Base-by-base conservation (phyloP, 2,888 invertebrate species). In the Pyralis farinalis region DNA sequence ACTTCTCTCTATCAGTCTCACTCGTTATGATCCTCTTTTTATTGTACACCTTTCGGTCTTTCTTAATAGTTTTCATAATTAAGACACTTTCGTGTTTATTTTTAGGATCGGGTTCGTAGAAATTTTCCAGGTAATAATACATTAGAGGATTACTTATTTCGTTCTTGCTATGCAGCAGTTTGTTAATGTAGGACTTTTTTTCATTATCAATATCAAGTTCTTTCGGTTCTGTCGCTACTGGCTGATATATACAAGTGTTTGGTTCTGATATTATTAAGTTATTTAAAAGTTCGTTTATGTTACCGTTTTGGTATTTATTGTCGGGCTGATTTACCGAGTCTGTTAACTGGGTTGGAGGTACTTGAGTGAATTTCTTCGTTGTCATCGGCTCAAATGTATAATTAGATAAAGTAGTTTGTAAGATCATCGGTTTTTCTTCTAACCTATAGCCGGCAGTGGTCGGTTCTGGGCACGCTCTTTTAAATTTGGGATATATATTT, bases 1-100 rank as follows among this genome's bases (percentile, higher is more conserved):
- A 63, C 7, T 47, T 45, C 0, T 34, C 20, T 20, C 49, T 63
- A n/a, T 55, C 53, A 2, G 22, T 29, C 2, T 57, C 58, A 1
- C 47, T 51, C 43, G 52, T 57, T 0, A 49, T 9, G 1, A 46
- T 6, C 7, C 43, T 46, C 2, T 47, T 55, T 44, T 66, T 68
- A 25, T 40, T 49, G n/a, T 60, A 66, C 0, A 40, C 11, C 28
- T 71, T 72, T 8, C 58, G 58, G 21, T 70, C 56, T 34, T 55
- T 56, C 21, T 49, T 57, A 0, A 64, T 44, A 0, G 63, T 46
- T 30, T 52, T 44, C 4, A 55, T 27, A 7, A 49, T 16, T 31
- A 36, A 25, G 22, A 22, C 33, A 29, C 11, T 25, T 34, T 21
- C 34, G 2, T 16, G 3, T 3, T 16, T 16, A 8, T 28, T 43